Evolutionary conservation across 2,888 invertebrate genomes (phyloP).

Genomic region (Netelia virgata): DNA sequence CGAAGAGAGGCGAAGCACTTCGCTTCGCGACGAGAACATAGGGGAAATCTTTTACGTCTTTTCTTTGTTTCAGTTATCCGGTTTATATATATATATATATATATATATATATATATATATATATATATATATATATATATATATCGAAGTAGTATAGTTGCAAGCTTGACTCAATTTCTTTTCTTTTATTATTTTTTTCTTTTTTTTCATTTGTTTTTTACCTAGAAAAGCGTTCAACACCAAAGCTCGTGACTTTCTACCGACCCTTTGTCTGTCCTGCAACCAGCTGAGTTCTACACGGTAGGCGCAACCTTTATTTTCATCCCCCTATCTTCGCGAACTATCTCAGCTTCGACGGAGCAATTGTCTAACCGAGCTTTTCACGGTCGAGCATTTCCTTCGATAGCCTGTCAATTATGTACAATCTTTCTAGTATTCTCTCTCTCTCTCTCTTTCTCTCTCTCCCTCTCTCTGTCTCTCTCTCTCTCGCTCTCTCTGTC

Average conservation of each 20-base stretch:
- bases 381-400: slow-evolving; percentile 59
- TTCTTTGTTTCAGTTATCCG: slow-evolving; percentile 41
- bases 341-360: background rate
- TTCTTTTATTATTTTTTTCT: slow-evolving; percentile 11
- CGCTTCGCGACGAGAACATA: slow-evolving; percentile 10
- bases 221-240: background rate
- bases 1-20: slow-evolving; percentile 31
- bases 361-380: slow-evolving; percentile 42
- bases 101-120: background rate
- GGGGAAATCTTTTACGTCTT: slow-evolving; percentile 30
- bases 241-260: slow-evolving; percentile 25
- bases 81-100: background rate
- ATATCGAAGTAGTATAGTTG: slow-evolving; percentile 12
- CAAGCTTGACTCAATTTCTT: slow-evolving; percentile 46
- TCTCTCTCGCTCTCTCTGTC: slow-evolving; percentile 23
- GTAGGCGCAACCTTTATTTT: slow-evolving; percentile 32
- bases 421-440: slow-evolving; percentile 17
- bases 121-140: slow-evolving; percentile 1
- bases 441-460: slow-evolving; percentile 14
- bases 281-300: slow-evolving; percentile 1
- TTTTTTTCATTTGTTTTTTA: slow-evolving; percentile 7
- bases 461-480: too few species aligned
- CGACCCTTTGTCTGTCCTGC: slow-evolving; percentile 19
- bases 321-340: background rate
- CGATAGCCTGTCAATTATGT: slow-evolving; percentile 66